Base-by-base conservation (phyloP, 1,140 invertebrate species). In the Argopecten irradians region DNA sequence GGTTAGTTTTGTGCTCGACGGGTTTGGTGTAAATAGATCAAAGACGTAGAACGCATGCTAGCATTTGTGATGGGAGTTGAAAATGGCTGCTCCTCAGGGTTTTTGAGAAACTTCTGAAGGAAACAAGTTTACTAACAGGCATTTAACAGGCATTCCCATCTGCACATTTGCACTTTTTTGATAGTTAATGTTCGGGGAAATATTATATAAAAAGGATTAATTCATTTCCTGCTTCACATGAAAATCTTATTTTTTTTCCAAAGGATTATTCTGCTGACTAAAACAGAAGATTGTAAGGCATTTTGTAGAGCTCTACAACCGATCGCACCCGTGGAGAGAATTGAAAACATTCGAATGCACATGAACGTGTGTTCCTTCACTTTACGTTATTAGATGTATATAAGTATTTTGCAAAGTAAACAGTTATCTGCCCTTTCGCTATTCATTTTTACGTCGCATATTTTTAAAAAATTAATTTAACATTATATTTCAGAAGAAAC, bases 121-220 rank as follows among this genome's bases (percentile, higher is more conserved):
- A 28, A 71, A 71, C 43, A 11, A 46, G 43, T 46, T 71, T 28
- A 28, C 55, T 8, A 71, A 71, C 55, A 71, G 55, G 2, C 55
- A 71, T 71, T 71, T 8, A 71, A 71, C 55, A 71, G 55, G 2
- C 55, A 71, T 71, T 71, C 55, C 55, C 55, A 71, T 71, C 22
- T 71, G 55, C 28, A n/a, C 55, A 16, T n/a, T 71, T 71, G 28
- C n/a, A 28, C 2, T 46, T 28, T 71, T 71, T 71, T 71, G 55
- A 71, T 71, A 71, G 1, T 71, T 8, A 39, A 5, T 71, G 55
- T 11, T 71, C 22, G n/a, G 16, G 55, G 28, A 71, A 71, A 71
- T 71, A 71, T 71, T n/a, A 71, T 71, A 71, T 71, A 28, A 71
- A 71, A 71, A 71, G 55, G n/a, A 28, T 16, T 71, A 71, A 71